Percentiles rank a stretch among this genome's conserved stretches.
Conservation (phyloP, 2,113 vertebrate species). For the Oncorhynchus masou region DNA sequence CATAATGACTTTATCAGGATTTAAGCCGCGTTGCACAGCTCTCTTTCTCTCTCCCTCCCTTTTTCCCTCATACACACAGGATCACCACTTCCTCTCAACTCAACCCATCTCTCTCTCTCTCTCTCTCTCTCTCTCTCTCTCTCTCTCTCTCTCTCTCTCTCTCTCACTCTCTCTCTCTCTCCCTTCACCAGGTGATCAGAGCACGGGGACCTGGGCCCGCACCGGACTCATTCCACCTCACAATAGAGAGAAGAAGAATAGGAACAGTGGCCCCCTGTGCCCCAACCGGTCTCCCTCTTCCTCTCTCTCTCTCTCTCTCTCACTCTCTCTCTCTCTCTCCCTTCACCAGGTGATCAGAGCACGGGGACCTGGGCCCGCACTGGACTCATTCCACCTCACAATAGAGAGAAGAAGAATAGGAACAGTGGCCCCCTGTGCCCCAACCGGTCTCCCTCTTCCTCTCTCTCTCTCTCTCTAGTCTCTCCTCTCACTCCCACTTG, state of each 20-base stretch:
- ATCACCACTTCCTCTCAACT: too few relatives aligned
- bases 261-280: neutral
- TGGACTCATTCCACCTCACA: conserved; percentile 1
- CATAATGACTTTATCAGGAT: conserved; percentile 51
- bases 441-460: too few relatives aligned
- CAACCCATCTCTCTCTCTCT: too few relatives aligned
- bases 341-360: conserved; percentile 37
- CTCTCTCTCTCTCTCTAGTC: neutral
- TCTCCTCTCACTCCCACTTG: conserved; percentile 17
- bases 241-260: neutral
- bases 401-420: neutral
- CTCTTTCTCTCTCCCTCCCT: too few relatives aligned
- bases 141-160: too few relatives aligned
- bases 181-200: conserved; percentile 35
- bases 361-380: conserved; percentile 16
- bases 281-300: too few relatives aligned
- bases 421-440: neutral
- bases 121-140: too few relatives aligned
- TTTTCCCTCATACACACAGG: too few relatives aligned
- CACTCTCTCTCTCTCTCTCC: too few relatives aligned
- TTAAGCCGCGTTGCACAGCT: conserved; percentile 31
- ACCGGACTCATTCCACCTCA: conserved; percentile 9
- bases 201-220: conserved; percentile 15
- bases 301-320: too few relatives aligned
- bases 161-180: too few relatives aligned